Evolutionary conservation across 2,113 vertebrate genomes (phyloP).

Genomic region (Stegostoma tigrinum): DNA sequence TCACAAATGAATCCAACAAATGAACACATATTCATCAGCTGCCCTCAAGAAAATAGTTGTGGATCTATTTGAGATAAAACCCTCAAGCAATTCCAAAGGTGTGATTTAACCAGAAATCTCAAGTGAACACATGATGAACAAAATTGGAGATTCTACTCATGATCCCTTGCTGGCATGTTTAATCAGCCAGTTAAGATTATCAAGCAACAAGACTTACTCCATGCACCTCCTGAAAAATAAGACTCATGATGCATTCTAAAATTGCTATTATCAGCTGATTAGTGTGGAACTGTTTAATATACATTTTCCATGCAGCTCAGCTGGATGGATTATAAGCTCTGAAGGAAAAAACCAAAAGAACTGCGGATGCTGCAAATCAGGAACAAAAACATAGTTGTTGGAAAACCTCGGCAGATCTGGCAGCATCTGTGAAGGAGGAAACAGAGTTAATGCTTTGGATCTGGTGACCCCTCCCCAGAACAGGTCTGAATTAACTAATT

Average conservation of each 20-base stretch:
- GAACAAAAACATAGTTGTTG: not conserved
- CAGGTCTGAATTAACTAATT: no score
- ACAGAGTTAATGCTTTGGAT: no score
- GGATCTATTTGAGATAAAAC: not conserved
- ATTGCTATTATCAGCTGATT: not conserved
- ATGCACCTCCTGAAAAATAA: not conserved
- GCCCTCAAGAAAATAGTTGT: not conserved
- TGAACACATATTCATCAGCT: not conserved
- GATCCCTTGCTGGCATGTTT: not conserved
- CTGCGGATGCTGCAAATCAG: not conserved
- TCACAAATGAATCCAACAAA: not conserved
- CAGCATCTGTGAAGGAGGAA: no score
- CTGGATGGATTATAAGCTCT: no score
- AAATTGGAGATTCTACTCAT: not conserved
- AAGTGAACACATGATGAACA: not conserved
- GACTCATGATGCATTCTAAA: not conserved
- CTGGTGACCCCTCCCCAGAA: no score
- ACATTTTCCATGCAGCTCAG: not conserved
- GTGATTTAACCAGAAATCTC: not conserved
- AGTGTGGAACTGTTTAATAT: not conserved
- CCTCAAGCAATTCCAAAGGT: not conserved
- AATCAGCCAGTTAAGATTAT: not conserved
- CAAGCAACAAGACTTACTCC: not conserved
- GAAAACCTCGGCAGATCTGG: no score
- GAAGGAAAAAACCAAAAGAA: no score